phyloP scores from a whole-genome alignment of 2,888 invertebrate genomes.

The Taenaris catops region DNA sequence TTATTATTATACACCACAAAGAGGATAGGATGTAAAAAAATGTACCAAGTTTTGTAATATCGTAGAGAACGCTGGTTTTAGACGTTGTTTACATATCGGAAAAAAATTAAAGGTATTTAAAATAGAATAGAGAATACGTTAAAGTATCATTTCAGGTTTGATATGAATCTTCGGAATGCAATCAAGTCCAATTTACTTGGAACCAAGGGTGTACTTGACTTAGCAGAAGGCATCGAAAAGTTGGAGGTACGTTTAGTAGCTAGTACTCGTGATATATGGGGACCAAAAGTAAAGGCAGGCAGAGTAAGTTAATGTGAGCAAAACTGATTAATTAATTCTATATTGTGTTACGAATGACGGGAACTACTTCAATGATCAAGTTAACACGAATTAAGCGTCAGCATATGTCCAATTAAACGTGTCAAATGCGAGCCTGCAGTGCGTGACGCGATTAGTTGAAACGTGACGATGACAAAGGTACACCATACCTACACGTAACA shows the following conservation, averaged over 20 bases:
- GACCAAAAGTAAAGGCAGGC: background rate
- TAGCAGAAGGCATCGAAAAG: slow-evolving; percentile 84
- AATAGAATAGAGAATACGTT: no score
- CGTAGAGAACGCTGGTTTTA: no score
- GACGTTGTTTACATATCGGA: no score
- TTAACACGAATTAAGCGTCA: slow-evolving; percentile 50
- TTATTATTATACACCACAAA: no score
- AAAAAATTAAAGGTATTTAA: no score
- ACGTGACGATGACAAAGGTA: slow-evolving; percentile 32
- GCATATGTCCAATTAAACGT: slow-evolving; percentile 59
- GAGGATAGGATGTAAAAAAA: no score
- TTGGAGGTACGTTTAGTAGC: no score
- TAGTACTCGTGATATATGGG: no score
- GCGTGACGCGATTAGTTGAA: slow-evolving; percentile 56
- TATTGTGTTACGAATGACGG: background rate
- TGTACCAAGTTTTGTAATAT: no score
- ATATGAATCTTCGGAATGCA: slow-evolving; percentile 89
- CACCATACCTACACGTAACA: slow-evolving; percentile 2
- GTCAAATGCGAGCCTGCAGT: slow-evolving; percentile 48
- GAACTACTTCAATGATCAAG: slow-evolving; percentile 37
- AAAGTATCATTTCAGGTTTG: slow-evolving; percentile 89
- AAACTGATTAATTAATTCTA: no score
- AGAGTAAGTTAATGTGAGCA: slow-evolving; percentile 9
- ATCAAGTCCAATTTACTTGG: slow-evolving; percentile 92
- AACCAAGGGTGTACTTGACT: slow-evolving; percentile 86